These are phyloP conservation scores for Amblyjoppa proteus DNA, from an alignment of 2,888 invertebrate genomes.

Conservation along the genomic window DNA sequence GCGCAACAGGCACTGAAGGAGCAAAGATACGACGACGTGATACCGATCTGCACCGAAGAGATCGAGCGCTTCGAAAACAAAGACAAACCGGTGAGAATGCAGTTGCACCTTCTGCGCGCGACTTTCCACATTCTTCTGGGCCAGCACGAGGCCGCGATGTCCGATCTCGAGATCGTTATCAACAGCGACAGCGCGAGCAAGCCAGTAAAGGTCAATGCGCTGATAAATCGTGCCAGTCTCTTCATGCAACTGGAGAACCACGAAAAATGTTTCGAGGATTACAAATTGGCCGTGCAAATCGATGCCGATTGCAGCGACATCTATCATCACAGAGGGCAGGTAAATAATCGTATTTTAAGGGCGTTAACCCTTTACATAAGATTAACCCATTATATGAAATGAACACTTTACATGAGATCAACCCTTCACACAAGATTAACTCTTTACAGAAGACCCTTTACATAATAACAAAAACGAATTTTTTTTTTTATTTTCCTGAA, in stretches of 20 bases:
- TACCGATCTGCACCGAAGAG: slow-evolving; percentile 93
- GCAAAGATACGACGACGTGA: slow-evolving; percentile 92
- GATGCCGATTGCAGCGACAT: slow-evolving; percentile 95
- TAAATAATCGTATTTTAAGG: slow-evolving; percentile 73
- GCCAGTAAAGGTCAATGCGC: slow-evolving; percentile 92
- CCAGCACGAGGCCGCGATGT: slow-evolving; percentile 90
- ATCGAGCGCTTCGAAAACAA: slow-evolving; percentile 88
- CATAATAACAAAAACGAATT: no score
- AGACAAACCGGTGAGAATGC: slow-evolving; percentile 83
- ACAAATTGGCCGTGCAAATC: slow-evolving; percentile 91
- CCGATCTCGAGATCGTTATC: slow-evolving; percentile 91
- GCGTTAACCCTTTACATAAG: not conserved
- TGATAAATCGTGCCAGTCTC: slow-evolving; percentile 95
- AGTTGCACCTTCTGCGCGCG: slow-evolving; percentile 92
- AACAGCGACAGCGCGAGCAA: slow-evolving; percentile 87
- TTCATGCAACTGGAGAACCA: slow-evolving; percentile 92
- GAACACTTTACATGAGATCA: no score
- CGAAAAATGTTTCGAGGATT: slow-evolving; percentile 92
- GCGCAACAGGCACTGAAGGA: slow-evolving; percentile 90
- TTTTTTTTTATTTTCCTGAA: no score
- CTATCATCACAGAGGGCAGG: slow-evolving; percentile 95
- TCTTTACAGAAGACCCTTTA: no score
- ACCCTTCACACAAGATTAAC: no score
- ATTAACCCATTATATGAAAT: no score
- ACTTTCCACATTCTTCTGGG: slow-evolving; percentile 94